Base-by-base conservation (phyloP, 2,888 invertebrate species). In the Morpho deidamia region DNA sequence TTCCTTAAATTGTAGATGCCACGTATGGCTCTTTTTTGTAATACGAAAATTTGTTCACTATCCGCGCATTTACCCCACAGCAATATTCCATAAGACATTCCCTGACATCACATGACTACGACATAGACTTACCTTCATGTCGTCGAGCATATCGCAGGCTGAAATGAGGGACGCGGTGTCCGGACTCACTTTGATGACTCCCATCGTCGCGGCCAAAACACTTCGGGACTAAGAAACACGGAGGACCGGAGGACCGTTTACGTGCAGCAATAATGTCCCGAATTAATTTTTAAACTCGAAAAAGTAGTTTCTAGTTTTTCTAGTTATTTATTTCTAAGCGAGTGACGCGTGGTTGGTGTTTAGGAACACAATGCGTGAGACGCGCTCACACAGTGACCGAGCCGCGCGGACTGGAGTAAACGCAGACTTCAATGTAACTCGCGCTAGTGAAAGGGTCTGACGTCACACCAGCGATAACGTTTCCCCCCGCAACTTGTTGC, bases 371-470 rank as follows among this genome's bases (percentile, higher is more conserved):
- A 65, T 59, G 80, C 85, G 84, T 77, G 83, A 78, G 78, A 78
- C 83, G 80, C 74, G 59, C 83, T 81, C 83, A 76, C 87, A 82
- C 81, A 69, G 78, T 83, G 84, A 86, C 84, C 83, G 89, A 88
- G 88, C 83, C 88, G 85, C 89, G 81, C 77, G 82, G 83, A 89
- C 88, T 89, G 83, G 77, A 65, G 76, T 59, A 56, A 63, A 64
- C 66, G 55, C 60, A 60, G 68, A 69, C 69, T 75, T 74, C 79
- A 76, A 78, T 77, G 77, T 58, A 60, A 52, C 57, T 77, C 78
- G 78, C 72, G 83, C 23, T 23, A 89, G 85, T 86, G 90, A 90
- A 87, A 89, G 87, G 86, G 81, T 72, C 79, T 91, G 91, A 92
- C 92, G 92, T 92, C 91, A 92, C 78, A 64, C 55, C 66, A 76